Base-by-base conservation (phyloP, 2,888 invertebrate species). In the Eurois occulta region DNA sequence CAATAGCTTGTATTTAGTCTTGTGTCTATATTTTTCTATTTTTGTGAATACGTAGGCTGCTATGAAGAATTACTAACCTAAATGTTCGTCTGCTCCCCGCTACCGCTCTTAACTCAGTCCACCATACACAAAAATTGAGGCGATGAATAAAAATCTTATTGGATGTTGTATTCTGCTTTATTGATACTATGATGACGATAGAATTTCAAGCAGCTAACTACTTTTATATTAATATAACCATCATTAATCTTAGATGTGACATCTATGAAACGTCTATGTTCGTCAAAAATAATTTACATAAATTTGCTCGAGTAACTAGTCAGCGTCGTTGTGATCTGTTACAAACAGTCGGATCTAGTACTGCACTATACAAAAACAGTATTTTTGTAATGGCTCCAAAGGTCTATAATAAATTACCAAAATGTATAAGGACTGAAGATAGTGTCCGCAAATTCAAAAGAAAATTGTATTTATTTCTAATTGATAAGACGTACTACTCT, bases 151-250 rank as follows among this genome's bases (percentile, higher is more conserved):
- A 78, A 80, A 21, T n/a, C 35, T 21, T 46, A 38, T 55, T 65
- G 11, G 43, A 11, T n/a, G n/a, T n/a, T 73, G 35, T 55, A 70
- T 67, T 84, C 3, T 55, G 48, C 35, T 84, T 73, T 84, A 80
- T 81, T 84, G 43, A 10, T 32, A 43, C 3, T 43, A 43, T 43
- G 28, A 28, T 58, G 28, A 60, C 10, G 3, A 55, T 32, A 35
- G 5, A 16, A 41, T 70, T 75, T 38, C 46, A 74, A 46, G 35
- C n/a, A 48, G 28, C 8, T 24, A 75, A 75, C 28, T 46, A 62
- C 60, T 18, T 60, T 60, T 28, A 28, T 35, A 74, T 21, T 43
- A 35, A 55, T n/a, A 58, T 7, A 32, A 21, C 10, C 38, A 52
- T 32, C 38, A 32, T 11, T 13, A 28, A 28, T 28, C 11, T 58